A percentile compares a stretch with the other conserved stretches of the same genome.
Conservation (phyloP, 1,140 invertebrate genomes). For the Drosophila pallidifrons region DNA sequence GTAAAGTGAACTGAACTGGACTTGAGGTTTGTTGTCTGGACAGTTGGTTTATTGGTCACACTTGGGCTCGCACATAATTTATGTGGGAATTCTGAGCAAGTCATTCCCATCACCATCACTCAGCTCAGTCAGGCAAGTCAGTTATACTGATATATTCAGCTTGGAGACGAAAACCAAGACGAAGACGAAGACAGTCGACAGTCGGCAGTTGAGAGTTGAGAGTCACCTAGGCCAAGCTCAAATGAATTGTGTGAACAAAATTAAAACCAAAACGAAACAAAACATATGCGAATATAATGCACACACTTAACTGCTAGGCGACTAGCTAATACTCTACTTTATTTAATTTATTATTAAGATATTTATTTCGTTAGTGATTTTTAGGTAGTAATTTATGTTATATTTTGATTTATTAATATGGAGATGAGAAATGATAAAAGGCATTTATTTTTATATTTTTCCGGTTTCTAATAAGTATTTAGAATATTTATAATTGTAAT, state of each 20-base stretch:
- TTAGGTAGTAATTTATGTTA: not conserved
- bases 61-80: constrained; percentile 84
- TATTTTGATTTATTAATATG: no score
- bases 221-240: constrained; percentile 75
- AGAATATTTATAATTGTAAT: no score
- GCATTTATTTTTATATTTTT: no score
- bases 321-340: constrained; percentile 21
- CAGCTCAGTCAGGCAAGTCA: constrained; percentile 64
- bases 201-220: constrained; percentile 68
- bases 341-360: not conserved
- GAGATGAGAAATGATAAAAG: no score
- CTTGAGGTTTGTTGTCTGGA: constrained; percentile 68
- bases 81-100: constrained; percentile 80
- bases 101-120: constrained; percentile 77
- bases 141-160: constrained; percentile 50
- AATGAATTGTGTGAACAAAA: constrained; percentile 82
- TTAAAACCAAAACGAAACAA: constrained; percentile 72
- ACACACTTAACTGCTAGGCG: not conserved
- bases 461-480: no score
- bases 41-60: constrained; percentile 84
- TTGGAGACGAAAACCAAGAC: constrained; percentile 30
- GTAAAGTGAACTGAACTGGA: constrained; percentile 19
- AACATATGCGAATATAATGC: constrained; percentile 51
- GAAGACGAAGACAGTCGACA: constrained; percentile 47
- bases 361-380: not conserved